These are phyloP conservation scores for Zoanthus sociatus DNA, from an alignment of 92 coral and sea anemone species.

Conservation along the genomic window DNA sequence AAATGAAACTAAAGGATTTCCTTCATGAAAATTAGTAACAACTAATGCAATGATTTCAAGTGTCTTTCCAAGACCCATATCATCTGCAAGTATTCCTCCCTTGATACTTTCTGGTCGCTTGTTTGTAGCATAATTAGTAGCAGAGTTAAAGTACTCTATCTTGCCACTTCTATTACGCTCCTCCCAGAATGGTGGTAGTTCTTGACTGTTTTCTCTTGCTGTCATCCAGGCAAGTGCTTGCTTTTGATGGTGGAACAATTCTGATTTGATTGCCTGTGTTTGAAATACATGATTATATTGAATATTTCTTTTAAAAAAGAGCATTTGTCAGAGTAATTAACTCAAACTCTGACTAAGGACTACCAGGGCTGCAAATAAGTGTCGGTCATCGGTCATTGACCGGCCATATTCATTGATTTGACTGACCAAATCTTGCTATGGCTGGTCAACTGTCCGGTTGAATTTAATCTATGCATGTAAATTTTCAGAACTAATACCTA, in stretches of 20 bases:
- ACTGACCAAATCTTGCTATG: too few relatives aligned
- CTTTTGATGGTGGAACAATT: conserved; percentile 77
- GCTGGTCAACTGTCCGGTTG: too few relatives aligned
- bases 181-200: conserved; percentile 86
- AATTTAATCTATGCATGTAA: too few relatives aligned
- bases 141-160: conserved; percentile 74
- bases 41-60: conserved; percentile 77
- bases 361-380: too few relatives aligned
- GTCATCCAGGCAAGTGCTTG: conserved; percentile 90
- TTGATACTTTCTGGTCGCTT: conserved; percentile 68
- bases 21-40: conserved; percentile 76
- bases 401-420: too few relatives aligned
- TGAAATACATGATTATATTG: background rate
- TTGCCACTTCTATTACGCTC: conserved; percentile 61
- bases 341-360: too few relatives aligned
- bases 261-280: conserved; percentile 73
- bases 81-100: conserved; percentile 89
- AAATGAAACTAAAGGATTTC: conserved; percentile 73
- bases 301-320: too few relatives aligned
- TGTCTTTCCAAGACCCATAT: conserved; percentile 91
- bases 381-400: too few relatives aligned
- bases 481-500: too few relatives aligned
- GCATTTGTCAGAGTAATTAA: too few relatives aligned
- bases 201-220: conserved; percentile 71
- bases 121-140: conserved; percentile 75